phyloP scores from a whole-genome alignment of 2,113 vertebrate genomes.

The Mesocricetus auratus region DNA sequence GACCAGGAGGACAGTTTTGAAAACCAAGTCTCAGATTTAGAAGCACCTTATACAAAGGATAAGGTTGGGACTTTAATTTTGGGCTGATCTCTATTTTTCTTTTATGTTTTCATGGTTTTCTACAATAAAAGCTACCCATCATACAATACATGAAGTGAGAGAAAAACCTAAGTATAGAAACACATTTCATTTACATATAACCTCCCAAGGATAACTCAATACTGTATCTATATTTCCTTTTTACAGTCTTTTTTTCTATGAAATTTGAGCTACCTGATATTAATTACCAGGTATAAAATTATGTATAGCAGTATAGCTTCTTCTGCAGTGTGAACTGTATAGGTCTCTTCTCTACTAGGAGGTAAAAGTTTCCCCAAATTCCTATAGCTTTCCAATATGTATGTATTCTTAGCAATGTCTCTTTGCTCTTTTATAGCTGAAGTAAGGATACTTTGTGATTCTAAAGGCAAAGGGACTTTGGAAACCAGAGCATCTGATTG shows the following conservation, averaged over 20 bases:
- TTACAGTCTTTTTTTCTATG: neutral
- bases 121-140: slow-evolving; percentile 3
- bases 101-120: slow-evolving; percentile 1
- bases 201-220: slow-evolving; percentile 15
- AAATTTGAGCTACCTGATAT: slow-evolving; percentile 30
- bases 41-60: neutral
- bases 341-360: slow-evolving; percentile 21
- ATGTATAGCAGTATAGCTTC: neutral
- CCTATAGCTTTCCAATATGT: slow-evolving; percentile 36
- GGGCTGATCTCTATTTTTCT: slow-evolving; percentile 25
- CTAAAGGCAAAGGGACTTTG: slow-evolving; percentile 43
- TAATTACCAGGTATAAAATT: slow-evolving; percentile 49
- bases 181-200: neutral
- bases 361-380: neutral
- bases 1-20: neutral
- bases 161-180: neutral
- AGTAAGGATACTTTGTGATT: slow-evolving; percentile 46
- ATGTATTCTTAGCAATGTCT: neutral
- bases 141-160: neutral
- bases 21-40: slow-evolving; percentile 48
- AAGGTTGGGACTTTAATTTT: slow-evolving; percentile 38
- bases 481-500: slow-evolving; percentile 37
- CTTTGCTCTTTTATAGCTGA: neutral
- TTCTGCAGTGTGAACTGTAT: slow-evolving; percentile 23
- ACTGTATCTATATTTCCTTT: slow-evolving; percentile 19